Percentiles rank a stretch among this genome's conserved stretches.
These are phyloP conservation scores for Corydoras maculifer DNA, from an alignment of 2,113 vertebrate genomes.

Conservation along the genomic window DNA sequence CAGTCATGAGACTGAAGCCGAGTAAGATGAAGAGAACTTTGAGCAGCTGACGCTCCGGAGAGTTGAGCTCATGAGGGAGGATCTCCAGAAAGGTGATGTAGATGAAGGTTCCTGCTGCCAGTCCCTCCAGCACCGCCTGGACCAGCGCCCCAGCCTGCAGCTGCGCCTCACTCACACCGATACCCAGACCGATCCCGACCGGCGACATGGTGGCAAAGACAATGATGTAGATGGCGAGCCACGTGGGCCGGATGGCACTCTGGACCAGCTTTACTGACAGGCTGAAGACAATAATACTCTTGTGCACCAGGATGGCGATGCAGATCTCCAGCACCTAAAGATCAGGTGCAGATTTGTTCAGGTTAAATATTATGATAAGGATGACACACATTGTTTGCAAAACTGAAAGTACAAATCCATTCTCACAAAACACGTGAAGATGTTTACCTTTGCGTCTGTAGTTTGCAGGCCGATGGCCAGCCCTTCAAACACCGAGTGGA, in stretches of 20 bases:
- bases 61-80: constrained; percentile 77
- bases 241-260: constrained; percentile 54
- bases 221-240: constrained; percentile 70
- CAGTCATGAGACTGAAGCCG: constrained; percentile 80
- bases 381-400: too few relatives aligned
- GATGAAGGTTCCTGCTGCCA: constrained; percentile 79
- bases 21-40: constrained; percentile 76
- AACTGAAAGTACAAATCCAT: too few relatives aligned
- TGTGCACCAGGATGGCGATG: constrained; percentile 80
- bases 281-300: constrained; percentile 82
- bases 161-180: constrained; percentile 65
- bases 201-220: constrained; percentile 79
- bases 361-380: too few relatives aligned
- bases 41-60: constrained; percentile 66
- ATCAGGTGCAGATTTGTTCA: too few relatives aligned
- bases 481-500: constrained; percentile 84
- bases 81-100: constrained; percentile 90
- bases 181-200: constrained; percentile 70
- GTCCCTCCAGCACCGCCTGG: constrained; percentile 75
- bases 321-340: constrained; percentile 74
- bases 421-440: background rate
- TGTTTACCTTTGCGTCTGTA: constrained; percentile 62
- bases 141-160: constrained; percentile 57
- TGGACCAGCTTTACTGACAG: constrained; percentile 76
- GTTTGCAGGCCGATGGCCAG: constrained; percentile 80